phyloP scores from a whole-genome alignment of 2,888 invertebrate species.

The Patella caerulea region DNA sequence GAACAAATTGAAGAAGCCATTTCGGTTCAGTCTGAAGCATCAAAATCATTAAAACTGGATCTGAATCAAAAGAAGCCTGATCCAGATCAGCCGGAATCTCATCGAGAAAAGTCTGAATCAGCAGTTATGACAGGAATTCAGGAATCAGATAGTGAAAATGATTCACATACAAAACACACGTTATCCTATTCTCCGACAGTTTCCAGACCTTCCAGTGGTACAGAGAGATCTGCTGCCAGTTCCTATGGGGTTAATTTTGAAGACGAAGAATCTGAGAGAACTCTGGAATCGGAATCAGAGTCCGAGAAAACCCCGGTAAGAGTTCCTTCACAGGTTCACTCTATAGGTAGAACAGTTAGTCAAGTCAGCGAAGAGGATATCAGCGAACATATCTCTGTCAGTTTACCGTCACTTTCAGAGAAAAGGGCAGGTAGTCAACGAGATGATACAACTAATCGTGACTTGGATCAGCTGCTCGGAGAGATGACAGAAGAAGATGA shows the following conservation, averaged over 20 bases:
- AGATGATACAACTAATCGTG: constrained; percentile 20
- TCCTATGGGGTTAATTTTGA: constrained; percentile 29
- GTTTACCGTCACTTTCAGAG: constrained; percentile 43
- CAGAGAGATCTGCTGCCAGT: constrained; percentile 46
- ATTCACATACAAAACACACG: constrained; percentile 41
- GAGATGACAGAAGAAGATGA: constrained; percentile 19
- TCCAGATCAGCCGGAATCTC: neutral
- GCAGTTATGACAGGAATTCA: constrained; percentile 37
- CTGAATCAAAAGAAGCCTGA: constrained; percentile 11
- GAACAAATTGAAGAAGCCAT: constrained; percentile 54
- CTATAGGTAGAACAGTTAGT: constrained; percentile 10
- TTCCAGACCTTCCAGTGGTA: constrained; percentile 55
- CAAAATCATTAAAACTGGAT: constrained; percentile 41
- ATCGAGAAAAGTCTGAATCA: neutral
- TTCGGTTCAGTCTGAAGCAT: constrained; percentile 32
- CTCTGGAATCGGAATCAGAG: constrained; percentile 37
- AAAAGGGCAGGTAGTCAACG: constrained; percentile 42
- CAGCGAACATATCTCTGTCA: constrained; percentile 42
- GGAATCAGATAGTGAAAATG: constrained; percentile 46
- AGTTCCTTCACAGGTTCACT: constrained; percentile 15
- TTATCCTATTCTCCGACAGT: constrained; percentile 33
- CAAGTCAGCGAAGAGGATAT: constrained; percentile 42
- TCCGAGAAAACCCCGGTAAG: constrained; percentile 47
- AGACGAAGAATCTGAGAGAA: constrained; percentile 35
- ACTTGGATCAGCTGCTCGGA: constrained; percentile 23